Evolutionary conservation across 2,113 vertebrate species (phyloP).

Genomic region (Atlantisia rogersi): DNA sequence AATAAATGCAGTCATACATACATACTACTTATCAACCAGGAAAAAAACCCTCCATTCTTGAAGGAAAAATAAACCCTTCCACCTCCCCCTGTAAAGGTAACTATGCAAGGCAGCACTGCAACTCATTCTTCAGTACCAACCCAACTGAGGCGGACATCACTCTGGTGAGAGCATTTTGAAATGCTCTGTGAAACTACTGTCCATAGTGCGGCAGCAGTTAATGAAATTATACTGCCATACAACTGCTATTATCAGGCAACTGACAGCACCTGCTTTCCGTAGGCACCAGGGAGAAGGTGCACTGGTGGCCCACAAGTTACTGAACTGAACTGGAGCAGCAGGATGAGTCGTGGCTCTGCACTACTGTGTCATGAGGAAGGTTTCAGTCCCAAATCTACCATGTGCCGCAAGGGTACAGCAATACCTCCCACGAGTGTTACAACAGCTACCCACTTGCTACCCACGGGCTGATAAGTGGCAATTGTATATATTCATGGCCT

Average conservation of each 20-base stretch:
- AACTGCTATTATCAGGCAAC: background rate
- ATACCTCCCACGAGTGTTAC: background rate
- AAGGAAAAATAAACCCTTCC: background rate
- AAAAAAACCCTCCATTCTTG: background rate
- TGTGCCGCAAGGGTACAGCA: background rate
- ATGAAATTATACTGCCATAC: background rate
- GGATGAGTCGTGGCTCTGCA: background rate
- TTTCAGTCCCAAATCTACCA: background rate
- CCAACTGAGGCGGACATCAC: background rate
- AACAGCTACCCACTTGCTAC: background rate
- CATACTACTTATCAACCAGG: background rate
- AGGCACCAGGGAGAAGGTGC: background rate
- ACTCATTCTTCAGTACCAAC: background rate
- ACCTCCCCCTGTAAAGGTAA: fast-evolving
- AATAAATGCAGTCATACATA: background rate
- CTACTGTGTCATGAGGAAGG: background rate
- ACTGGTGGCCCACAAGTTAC: no score
- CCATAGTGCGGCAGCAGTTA: background rate
- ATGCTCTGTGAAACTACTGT: background rate
- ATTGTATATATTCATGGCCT: background rate
- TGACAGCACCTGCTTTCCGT: background rate
- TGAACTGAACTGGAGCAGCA: background rate
- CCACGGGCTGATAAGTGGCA: background rate
- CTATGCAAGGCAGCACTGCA: background rate
- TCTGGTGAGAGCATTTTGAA: background rate